Base-by-base conservation (phyloP, 2,797 vertebrate species). In the Anas georgica region DNA sequence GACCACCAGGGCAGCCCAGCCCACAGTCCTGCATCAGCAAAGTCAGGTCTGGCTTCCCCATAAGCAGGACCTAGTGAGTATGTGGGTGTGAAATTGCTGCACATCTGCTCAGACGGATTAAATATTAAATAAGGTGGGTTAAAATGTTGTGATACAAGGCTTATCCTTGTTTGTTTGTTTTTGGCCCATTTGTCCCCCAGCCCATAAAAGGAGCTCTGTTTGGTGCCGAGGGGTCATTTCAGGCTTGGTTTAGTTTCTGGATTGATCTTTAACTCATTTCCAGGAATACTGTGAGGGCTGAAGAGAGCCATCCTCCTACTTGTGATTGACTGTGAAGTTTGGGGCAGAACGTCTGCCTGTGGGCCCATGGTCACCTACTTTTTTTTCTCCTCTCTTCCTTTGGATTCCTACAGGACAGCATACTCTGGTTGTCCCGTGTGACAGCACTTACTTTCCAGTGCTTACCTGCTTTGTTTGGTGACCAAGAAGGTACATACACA, bases 401-500 rank as follows among this genome's bases (percentile, higher is more conserved):
- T 55, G 31, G 3, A 58, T 82, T 87, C 55, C 43, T 52, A 29
- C 14, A n/a, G n/a, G 3, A 18, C 6, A 52, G 18, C 7, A 10
- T 48, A 4, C 13, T 68, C 28, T 7, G 17, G 6, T 28, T 69
- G 26, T 28, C 29, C 18, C 6, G 6, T 35, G 8, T 21, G 31
- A 46, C 14, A 25, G 21, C 2, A 35, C 15, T 52, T 60, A 35
- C 18, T 63, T 55, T 62, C 37, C n/a, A 12, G 12, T 35, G 6
- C 21, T 72, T 7, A 43, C 23, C 9, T 35, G 12, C 28, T 43
- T 91, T 64, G 45, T 68, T 55, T 58, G 37, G 7, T 35, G 62
- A 1, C 18, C 16, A 20, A 69, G 46, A 21, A 26, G 8, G 7
- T 54, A 14, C 1, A 14, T 35, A 17, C 3, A 4, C 0, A 0